Percentiles rank a stretch among this genome's conserved stretches.
Evolutionary conservation across 92 coral and sea anemone species (phyloP).

Genomic region (Umimayanthus chanpuru): DNA sequence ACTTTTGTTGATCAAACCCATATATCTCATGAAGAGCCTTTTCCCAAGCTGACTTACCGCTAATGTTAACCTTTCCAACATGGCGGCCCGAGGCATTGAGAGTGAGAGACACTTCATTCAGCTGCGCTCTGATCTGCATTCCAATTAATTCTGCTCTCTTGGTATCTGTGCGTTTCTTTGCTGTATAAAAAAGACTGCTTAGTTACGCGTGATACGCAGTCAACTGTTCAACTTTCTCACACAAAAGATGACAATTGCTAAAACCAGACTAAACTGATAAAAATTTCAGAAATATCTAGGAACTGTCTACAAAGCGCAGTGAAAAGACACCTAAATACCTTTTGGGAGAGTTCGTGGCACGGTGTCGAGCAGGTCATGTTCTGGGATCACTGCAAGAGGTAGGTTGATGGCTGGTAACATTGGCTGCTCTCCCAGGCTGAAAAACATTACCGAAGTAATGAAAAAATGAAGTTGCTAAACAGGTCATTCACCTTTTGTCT

Average conservation of each 20-base stretch:
- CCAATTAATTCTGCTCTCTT: conserved; percentile 48
- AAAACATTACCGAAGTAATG: not conserved
- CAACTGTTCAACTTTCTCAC: too few relatives aligned
- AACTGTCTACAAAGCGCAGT: too few relatives aligned
- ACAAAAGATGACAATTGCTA: too few relatives aligned
- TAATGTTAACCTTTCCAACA: conserved; percentile 70
- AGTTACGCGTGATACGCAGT: too few relatives aligned
- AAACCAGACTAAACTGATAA: too few relatives aligned
- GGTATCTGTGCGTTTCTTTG: conserved; percentile 28
- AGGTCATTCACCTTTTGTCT: too few relatives aligned
- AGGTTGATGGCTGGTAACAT: conserved; percentile 41
- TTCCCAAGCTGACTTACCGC: conserved; percentile 54
- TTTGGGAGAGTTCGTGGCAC: conserved; percentile 42
- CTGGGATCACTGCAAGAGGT: conserved; percentile 61
- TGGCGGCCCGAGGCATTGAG: conserved; percentile 73
- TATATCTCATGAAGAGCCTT: not conserved
- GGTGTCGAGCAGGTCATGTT: conserved; percentile 61
- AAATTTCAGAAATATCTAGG: too few relatives aligned
- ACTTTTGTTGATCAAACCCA: too few relatives aligned
- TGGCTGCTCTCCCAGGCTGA: conserved; percentile 49
- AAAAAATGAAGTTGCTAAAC: not conserved
- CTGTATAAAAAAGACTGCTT: not conserved
- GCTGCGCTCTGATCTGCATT: conserved; percentile 61
- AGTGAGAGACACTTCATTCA: conserved; percentile 73
- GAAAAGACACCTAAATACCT: conserved; percentile 31